Conservation (phyloP, 2,797 vertebrate genomes). For the Lutjanus campechanus region DNA sequence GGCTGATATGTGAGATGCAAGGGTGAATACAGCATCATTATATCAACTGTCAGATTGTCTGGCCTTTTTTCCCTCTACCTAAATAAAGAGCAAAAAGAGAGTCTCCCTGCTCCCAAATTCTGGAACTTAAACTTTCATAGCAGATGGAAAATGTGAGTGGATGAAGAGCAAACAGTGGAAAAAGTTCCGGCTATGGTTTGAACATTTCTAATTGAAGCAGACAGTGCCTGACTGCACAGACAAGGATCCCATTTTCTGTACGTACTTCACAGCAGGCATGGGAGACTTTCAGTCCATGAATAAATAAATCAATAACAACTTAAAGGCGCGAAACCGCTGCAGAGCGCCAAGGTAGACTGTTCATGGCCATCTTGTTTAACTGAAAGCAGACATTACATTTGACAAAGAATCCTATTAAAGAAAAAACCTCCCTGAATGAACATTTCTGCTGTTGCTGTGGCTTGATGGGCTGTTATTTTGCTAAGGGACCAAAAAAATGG, state of each 20-base stretch:
- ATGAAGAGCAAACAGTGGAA: slow-evolving; percentile 76
- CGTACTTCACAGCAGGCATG: slow-evolving; percentile 61
- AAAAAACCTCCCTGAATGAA: slow-evolving; percentile 17
- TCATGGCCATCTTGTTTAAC: slow-evolving; percentile 29
- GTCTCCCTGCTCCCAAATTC: slow-evolving; percentile 46
- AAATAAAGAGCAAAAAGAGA: slow-evolving; percentile 59
- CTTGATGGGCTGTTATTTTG: slow-evolving; percentile 25
- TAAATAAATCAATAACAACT: slow-evolving; percentile 75
- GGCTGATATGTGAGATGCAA: slow-evolving; percentile 19
- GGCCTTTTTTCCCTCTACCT: slow-evolving; percentile 15
- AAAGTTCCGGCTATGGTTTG: slow-evolving; percentile 73
- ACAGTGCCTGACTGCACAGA: slow-evolving; percentile 72
- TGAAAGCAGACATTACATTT: slow-evolving; percentile 56
- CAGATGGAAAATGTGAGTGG: slow-evolving; percentile 82
- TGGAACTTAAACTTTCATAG: slow-evolving; percentile 66
- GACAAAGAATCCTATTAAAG: slow-evolving; percentile 32
- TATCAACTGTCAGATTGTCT: slow-evolving; percentile 32
- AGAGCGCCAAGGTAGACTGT: slow-evolving; percentile 36
- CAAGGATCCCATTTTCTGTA: slow-evolving; percentile 76
- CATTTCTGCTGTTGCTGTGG: slow-evolving; percentile 6
- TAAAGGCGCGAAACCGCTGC: slow-evolving; percentile 61
- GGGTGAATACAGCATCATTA: slow-evolving; percentile 22
- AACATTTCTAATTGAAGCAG: slow-evolving; percentile 82
- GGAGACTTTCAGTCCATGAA: slow-evolving; percentile 54
- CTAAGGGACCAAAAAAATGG: slow-evolving; percentile 29